Evolutionary conservation across 2,888 invertebrate species (phyloP), one percentile per base, ranked within the genome.

Genomic region (Trachelus iudaicus): DNA sequence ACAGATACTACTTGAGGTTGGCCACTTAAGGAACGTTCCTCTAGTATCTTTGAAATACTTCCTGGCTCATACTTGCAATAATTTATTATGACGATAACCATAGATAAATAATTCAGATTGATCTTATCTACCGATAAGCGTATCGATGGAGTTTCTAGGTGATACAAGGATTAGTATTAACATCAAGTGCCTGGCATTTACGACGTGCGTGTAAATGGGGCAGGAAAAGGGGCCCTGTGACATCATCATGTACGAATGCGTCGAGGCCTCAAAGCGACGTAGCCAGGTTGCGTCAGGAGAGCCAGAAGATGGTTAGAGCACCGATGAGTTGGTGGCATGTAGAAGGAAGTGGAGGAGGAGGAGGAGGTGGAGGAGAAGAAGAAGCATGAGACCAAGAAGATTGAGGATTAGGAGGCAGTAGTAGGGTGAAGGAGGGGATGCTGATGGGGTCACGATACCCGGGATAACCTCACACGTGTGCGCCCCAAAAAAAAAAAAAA

Each of bases 381-480:
- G 73, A 73, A 77, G 71, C 56, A 68, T 33, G 69, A 73, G 69
- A 68, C 75, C 35, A 13, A 75, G 74, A 75, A 75, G 73, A 76
- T 82, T 31, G 79, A 77, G 74, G 77, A 76, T 56, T 56, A 56
- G 77, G 78, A 69, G 78, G 77, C 78, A 15, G 56, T 56, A 56
- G 56, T 56, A 56, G 56, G 56, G 56, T 56, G 23, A 56, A 80
- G 79, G 78, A 79, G 80, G 79, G 76, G 83, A 85, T 86, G 85
- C 87, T 83, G 87, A 84, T 84, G 87, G 88, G 88, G 88, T 89
- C 88, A 88, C 86, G 85, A 82, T 86, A 85, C 83, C 79, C 82
- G 85, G 87, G 88, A 88, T 88, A 87, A 88, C 87, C 88, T 85
- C 86, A 87, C 89, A 88, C 89, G 89, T 88, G 89, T 87, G 87